Evolutionary conservation across 2,888 invertebrate species (phyloP), one percentile per base, ranked within the genome.

Genomic region (Idaea dimidiata): DNA sequence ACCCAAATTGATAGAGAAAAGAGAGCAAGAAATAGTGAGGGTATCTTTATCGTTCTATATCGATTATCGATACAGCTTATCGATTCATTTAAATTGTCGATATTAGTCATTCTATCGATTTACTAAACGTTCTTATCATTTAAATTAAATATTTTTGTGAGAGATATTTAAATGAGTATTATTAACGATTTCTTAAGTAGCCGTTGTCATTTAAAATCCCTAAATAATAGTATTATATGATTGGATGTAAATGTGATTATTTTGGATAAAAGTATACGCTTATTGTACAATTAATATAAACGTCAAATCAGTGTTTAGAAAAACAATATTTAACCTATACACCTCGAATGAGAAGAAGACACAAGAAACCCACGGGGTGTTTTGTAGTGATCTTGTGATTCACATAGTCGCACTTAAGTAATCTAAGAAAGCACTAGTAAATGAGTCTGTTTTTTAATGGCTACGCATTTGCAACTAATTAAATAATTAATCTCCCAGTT

Each of bases 1-100:
- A 71, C 75, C 75, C 70, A 79, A 80, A 82, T 82, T 81, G 80
- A 78, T 77, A 74, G 80, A 81, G 78, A 85, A 84, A 67, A 73
- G 68, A 78, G 78, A 77, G 73, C 72, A 72, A 69, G 60, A 59
- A 59, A 62, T 82, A 86, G 86, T 79, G 79, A 78, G 77, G 67
- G 71, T 58, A 67, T 65, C 63, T 71, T 71, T 68, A 59, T 58
- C 60, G 63, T 24, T 24, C 24, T 43, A 14, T 43, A 43, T 43
- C 43, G 43, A 43, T 43, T 78, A 78, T 80, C 80, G 80, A 78
- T 72, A 76, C 75, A 72, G 69, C 68, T 70, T 76, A 73, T 77
- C 77, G 77, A 62, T 65, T 66, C 55, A 70, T 72, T 71, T 69
- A 66, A 67, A 69, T 24, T 71, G 69, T 69, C 66, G 67, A 68